Evolutionary conservation across 2,113 vertebrate genomes (phyloP).

Genomic region (Scopus umbretta): DNA sequence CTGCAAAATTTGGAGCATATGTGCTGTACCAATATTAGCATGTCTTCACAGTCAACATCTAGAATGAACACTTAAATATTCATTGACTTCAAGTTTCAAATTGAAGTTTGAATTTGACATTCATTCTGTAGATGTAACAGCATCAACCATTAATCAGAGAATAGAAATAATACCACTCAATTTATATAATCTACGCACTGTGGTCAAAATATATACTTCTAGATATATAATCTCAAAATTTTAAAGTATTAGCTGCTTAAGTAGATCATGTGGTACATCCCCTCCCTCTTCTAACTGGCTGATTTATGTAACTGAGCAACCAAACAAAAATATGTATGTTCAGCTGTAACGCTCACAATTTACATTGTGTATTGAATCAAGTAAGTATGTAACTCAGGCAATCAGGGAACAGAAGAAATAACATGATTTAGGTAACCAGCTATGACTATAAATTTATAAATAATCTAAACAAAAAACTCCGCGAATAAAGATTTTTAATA

Average conservation of each 20-base stretch:
- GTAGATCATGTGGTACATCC: neutral
- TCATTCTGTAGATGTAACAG: conserved; percentile 34
- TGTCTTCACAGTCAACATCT: conserved; percentile 52
- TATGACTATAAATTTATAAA: conserved; percentile 42
- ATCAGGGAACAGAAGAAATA: conserved; percentile 39
- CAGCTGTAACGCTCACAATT: conserved; percentile 10
- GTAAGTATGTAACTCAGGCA: conserved; percentile 14
- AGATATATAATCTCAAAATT: conserved; percentile 44
- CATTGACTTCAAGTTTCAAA: conserved; percentile 58
- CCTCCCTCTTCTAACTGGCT: conserved; percentile 45
- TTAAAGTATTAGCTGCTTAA: conserved; percentile 48
- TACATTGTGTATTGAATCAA: conserved; percentile 35
- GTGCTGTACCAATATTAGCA: conserved; percentile 55
- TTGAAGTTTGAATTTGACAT: conserved; percentile 38
- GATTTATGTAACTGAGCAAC: conserved; percentile 58
- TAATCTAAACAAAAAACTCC: conserved; percentile 29
- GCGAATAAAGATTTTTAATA: conserved; percentile 21
- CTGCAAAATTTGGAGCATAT: conserved; percentile 44
- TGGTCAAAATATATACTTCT: conserved; percentile 40
- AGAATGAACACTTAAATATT: conserved; percentile 61
- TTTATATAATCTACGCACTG: neutral
- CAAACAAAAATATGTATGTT: conserved; percentile 52
- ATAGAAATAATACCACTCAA: conserved; percentile 32
- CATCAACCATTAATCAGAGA: conserved; percentile 41
- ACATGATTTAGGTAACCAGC: conserved; percentile 33